Conservation (phyloP, 2,797 vertebrate genomes). For the Pogonophryne albipinna region DNA sequence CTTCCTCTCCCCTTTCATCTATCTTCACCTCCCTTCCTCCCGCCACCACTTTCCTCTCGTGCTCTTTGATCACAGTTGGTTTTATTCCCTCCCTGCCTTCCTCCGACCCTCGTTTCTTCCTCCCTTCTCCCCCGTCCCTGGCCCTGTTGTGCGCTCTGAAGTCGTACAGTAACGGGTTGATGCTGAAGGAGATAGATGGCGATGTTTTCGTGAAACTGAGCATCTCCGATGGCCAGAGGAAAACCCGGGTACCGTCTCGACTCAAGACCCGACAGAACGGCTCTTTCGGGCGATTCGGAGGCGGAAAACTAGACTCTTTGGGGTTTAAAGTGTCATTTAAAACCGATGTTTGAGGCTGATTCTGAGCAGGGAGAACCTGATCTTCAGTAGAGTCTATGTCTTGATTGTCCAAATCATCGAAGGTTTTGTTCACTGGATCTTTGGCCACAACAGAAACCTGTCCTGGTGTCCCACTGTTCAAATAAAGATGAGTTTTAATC, state of each 20-base stretch:
- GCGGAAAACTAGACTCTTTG: constrained; percentile 23
- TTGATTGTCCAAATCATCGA: neutral
- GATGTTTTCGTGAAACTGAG: constrained; percentile 87
- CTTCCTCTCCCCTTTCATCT: constrained; percentile 72
- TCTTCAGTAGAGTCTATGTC: neutral
- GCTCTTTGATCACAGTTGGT: constrained; percentile 73
- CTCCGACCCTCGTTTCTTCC: constrained; percentile 50
- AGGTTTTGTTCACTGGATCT: constrained; percentile 8
- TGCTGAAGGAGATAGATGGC: constrained; percentile 90
- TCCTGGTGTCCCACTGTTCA: constrained; percentile 29
- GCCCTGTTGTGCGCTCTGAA: constrained; percentile 76
- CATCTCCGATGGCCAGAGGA: constrained; percentile 95
- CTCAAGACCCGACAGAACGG: constrained; percentile 87
- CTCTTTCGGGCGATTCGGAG: constrained; percentile 64
- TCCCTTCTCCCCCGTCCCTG: constrained; percentile 45
- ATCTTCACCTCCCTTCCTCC: constrained; percentile 58
- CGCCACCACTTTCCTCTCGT: constrained; percentile 51
- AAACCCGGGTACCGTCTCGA: constrained; percentile 86
- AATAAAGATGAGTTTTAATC: constrained; percentile 57
- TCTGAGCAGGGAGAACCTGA: neutral
- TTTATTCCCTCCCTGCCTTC: constrained; percentile 63
- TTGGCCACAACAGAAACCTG: constrained; percentile 8
- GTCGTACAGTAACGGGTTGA: constrained; percentile 91
- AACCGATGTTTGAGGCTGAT: constrained; percentile 26
- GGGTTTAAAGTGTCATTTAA: constrained; percentile 24